Evolutionary conservation across 2,797 vertebrate species (phyloP).

Genomic region (Anniella stebbinsi): DNA sequence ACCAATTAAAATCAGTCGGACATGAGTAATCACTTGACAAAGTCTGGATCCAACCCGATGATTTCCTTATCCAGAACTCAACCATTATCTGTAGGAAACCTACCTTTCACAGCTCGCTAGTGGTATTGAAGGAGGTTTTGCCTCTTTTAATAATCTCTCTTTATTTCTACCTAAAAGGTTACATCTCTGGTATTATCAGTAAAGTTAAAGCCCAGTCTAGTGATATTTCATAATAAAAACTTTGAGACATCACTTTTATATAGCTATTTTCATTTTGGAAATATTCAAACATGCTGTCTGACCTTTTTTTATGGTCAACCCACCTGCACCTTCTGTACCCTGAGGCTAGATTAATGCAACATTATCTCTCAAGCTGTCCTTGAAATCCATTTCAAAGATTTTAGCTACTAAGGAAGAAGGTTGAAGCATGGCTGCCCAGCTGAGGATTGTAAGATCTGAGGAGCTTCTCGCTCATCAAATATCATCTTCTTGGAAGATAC

Average conservation of each 20-base stretch:
- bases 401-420: slow-evolving; percentile 40
- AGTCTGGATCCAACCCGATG: neutral
- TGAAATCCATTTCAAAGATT: slow-evolving; percentile 60
- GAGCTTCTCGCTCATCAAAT: slow-evolving; percentile 35
- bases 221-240: slow-evolving; percentile 42
- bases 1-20: too few relatives aligned
- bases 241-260: slow-evolving; percentile 40
- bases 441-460: slow-evolving; percentile 34
- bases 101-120: neutral
- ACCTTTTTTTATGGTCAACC: slow-evolving; percentile 41
- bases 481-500: slow-evolving; percentile 10
- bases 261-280: slow-evolving; percentile 58
- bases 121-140: neutral
- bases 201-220: neutral
- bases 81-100: neutral
- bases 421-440: slow-evolving; percentile 2
- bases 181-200: neutral
- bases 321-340: neutral
- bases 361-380: slow-evolving; percentile 51
- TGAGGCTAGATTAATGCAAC: slow-evolving; percentile 46
- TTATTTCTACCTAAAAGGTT: neutral
- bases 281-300: slow-evolving; percentile 48
- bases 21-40: neutral
- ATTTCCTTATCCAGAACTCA: neutral
- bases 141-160: neutral